These are phyloP conservation scores for Azemiops feae DNA, from an alignment of 2,113 vertebrate genomes.

Conservation along the genomic window DNA sequence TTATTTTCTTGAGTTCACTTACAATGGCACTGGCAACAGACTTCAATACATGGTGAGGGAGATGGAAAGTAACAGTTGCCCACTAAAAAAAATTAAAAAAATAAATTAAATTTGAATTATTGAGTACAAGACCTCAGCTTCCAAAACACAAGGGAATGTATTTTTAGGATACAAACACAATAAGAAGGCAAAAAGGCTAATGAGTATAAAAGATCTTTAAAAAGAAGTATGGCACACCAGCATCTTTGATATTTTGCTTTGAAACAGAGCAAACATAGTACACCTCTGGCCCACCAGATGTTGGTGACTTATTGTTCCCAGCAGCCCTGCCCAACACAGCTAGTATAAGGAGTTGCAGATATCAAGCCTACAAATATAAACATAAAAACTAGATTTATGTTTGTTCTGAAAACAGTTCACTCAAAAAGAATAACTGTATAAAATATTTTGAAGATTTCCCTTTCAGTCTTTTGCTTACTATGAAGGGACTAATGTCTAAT, in stretches of 20 bases:
- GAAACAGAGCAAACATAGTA: not conserved
- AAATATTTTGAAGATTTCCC: not conserved
- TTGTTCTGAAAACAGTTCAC: not conserved
- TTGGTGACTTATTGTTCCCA: not conserved
- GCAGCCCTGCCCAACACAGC: not conserved
- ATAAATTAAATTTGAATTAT: slow-evolving; percentile 6
- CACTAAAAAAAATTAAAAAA: slow-evolving; percentile 74
- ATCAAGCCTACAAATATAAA: not conserved
- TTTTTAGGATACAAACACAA: not conserved
- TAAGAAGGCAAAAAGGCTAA: not conserved
- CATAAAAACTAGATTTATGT: not conserved
- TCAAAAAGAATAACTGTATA: not conserved
- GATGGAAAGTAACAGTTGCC: slow-evolving; percentile 97
- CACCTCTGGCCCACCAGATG: not conserved
- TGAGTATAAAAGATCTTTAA: not conserved
- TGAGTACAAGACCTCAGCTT: not conserved
- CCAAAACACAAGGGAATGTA: slow-evolving; percentile 4
- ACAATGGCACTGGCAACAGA: slow-evolving; percentile 92
- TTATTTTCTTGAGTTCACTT: slow-evolving; percentile 98
- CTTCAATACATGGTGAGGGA: slow-evolving; percentile 96
- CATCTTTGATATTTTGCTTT: not conserved
- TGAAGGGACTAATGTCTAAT: too few relatives aligned
- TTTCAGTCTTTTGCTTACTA: not conserved
- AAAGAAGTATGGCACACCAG: not conserved
- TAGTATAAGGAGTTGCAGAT: not conserved